Conservation (phyloP, 2,113 vertebrate species). For the Macquaria ambigua region DNA sequence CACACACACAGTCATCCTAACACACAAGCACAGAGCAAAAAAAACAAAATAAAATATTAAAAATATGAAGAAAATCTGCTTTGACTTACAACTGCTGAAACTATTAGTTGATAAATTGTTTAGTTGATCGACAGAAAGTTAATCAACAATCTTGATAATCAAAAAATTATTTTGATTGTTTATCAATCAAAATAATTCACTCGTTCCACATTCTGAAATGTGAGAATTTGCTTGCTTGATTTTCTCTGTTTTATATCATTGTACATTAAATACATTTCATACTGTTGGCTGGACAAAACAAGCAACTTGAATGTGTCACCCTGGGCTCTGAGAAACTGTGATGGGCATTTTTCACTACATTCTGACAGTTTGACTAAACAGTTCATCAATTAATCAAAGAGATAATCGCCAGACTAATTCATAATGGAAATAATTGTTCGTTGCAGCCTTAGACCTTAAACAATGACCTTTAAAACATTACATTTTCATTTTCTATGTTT, state of each 20-base stretch:
- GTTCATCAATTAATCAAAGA: background rate
- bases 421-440: background rate
- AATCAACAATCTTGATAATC: background rate
- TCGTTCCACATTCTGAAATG: constrained; percentile 9
- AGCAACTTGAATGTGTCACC: constrained; percentile 7
- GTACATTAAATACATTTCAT: constrained; percentile 11
- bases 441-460: background rate
- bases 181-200: background rate
- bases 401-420: background rate
- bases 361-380: background rate
- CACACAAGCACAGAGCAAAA: constrained; percentile 20
- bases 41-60: background rate
- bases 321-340: background rate
- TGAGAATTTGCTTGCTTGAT: background rate
- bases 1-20: constrained; percentile 11
- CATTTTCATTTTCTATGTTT: background rate
- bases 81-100: background rate
- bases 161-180: too few relatives aligned
- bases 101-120: background rate
- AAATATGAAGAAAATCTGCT: constrained; percentile 1
- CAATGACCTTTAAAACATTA: background rate
- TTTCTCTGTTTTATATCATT: constrained; percentile 2
- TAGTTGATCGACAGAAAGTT: constrained; percentile 13
- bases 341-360: background rate
- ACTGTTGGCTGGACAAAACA: background rate